Conservation (phyloP, 2,113 vertebrate genomes). For the Chauna torquata region DNA sequence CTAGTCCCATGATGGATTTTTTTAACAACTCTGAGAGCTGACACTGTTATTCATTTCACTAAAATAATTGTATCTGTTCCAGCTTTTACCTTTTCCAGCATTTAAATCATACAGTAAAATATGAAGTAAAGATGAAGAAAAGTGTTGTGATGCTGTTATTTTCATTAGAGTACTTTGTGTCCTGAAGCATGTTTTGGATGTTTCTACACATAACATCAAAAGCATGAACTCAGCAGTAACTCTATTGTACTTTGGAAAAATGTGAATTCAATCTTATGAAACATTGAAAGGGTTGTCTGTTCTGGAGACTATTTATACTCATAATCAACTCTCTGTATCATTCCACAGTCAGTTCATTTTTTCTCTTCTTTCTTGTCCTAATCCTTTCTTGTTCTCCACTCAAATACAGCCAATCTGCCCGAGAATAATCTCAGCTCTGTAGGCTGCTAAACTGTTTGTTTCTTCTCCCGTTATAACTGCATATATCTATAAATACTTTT, state of each 20-base stretch:
- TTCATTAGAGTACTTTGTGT: neutral
- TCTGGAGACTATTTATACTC: neutral
- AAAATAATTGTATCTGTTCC: neutral
- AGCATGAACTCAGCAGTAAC: neutral
- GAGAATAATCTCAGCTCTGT: neutral
- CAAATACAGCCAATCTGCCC: neutral
- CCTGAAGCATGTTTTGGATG: neutral
- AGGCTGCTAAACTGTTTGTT: neutral
- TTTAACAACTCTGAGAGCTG: neutral
- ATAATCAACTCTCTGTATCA: conserved; percentile 42
- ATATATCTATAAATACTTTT: neutral
- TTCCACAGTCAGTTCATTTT: neutral
- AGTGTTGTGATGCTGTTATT: neutral
- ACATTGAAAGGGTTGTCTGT: conserved; percentile 14
- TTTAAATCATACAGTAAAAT: neutral
- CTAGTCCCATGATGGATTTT: neutral
- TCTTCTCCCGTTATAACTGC: neutral
- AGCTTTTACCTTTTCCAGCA: neutral
- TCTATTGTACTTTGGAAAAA: neutral
- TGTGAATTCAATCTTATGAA: neutral
- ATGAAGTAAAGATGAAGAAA: neutral
- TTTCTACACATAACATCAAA: neutral
- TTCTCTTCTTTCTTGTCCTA: neutral
- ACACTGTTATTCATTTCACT: neutral
- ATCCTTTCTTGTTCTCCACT: neutral